These are phyloP conservation scores for Plebejus melissa DNA, from an alignment of 2,888 invertebrate species.

Conservation along the genomic window DNA sequence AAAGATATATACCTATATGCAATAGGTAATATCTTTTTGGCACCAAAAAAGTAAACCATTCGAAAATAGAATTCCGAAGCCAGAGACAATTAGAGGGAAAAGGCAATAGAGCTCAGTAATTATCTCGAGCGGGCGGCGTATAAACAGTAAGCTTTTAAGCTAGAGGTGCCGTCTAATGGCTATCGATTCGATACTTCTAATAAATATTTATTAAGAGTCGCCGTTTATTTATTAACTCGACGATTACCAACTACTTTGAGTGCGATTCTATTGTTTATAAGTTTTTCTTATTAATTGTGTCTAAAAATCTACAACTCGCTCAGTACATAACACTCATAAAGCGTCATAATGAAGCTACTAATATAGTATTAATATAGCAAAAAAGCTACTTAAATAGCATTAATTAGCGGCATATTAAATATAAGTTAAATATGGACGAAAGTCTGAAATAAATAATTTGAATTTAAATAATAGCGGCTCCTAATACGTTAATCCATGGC, in stretches of 20 bases:
- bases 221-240: slow-evolving; percentile 35
- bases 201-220: slow-evolving; percentile 41
- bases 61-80: slow-evolving; percentile 16
- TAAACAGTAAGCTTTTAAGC: slow-evolving; percentile 35
- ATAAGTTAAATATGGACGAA: no score
- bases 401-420: no score
- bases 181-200: slow-evolving; percentile 41
- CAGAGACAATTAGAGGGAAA: slow-evolving; percentile 7
- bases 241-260: slow-evolving; percentile 29
- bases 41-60: background rate
- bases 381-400: no score
- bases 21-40: background rate
- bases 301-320: background rate
- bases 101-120: slow-evolving; percentile 28
- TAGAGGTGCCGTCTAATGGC: slow-evolving; percentile 40
- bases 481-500: no score
- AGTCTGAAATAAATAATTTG: no score
- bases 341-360: background rate
- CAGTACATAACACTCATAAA: background rate
- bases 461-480: no score
- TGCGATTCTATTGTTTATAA: background rate
- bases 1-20: no score
- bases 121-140: slow-evolving; percentile 31
- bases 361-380: no score
- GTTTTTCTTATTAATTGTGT: background rate